phyloP scores from a whole-genome alignment of 1,140 invertebrate genomes.

The Leptoteleia sp. region DNA sequence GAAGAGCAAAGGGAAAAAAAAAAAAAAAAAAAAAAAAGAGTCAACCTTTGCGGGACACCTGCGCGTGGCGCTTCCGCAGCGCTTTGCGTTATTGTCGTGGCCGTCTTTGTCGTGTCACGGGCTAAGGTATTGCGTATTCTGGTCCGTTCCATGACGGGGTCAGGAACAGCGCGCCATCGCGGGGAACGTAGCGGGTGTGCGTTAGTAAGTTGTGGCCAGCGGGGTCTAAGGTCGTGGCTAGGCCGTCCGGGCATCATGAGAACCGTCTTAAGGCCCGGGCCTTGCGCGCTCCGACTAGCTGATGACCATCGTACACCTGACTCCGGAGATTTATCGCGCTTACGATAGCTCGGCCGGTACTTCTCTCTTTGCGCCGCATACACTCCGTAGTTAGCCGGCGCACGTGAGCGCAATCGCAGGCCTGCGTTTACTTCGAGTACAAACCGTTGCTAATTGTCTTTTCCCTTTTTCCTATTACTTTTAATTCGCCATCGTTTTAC shows the following conservation, averaged over 20 bases:
- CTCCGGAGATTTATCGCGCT: constrained; percentile 78
- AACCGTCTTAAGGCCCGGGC: constrained; percentile 71
- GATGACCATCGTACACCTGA: constrained; percentile 81
- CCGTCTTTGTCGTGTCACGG: constrained; percentile 56
- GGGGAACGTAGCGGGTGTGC: constrained; percentile 75
- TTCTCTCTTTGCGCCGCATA: constrained; percentile 28
- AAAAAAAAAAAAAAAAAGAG: too few species aligned
- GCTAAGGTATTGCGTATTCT: constrained; percentile 74
- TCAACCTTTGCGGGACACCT: constrained; percentile 38
- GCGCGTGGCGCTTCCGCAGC: constrained; percentile 41
- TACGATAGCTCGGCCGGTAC: constrained; percentile 65
- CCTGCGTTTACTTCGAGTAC: constrained; percentile 28
- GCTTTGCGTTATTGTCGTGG: constrained; percentile 52
- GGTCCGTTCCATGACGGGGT: constrained; percentile 64
- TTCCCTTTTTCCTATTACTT: constrained; percentile 21
- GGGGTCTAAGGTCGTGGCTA: constrained; percentile 78
- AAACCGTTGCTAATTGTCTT: constrained; percentile 35
- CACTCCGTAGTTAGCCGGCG: constrained; percentile 34
- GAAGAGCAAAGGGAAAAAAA: too few species aligned
- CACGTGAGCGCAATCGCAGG: constrained; percentile 19
- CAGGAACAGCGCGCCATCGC: constrained; percentile 71
- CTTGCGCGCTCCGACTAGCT: constrained; percentile 70
- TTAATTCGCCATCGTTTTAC: constrained; percentile 2
- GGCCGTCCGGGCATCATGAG: constrained; percentile 75
- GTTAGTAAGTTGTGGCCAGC: constrained; percentile 75